Evolutionary conservation across 2,888 invertebrate genomes (phyloP).

Genomic region (Sesia bembeciformis): DNA sequence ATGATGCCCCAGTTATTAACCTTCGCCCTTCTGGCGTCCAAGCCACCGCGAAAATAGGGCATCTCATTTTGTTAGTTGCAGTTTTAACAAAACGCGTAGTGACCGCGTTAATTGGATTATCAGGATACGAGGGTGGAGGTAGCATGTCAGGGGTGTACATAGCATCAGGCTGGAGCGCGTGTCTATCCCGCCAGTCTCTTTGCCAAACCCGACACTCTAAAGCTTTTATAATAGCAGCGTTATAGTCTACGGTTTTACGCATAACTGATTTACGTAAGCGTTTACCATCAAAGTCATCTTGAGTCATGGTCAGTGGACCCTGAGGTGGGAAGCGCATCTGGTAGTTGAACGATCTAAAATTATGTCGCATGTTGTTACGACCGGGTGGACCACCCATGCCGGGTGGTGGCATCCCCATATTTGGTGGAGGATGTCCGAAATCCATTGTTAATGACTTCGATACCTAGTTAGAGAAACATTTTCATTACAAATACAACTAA

Average conservation of each 20-base stretch:
- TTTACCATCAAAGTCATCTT: constrained; percentile 96
- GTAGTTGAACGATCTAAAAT: constrained; percentile 64
- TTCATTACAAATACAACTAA: constrained; percentile 20
- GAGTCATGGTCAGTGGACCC: constrained; percentile 80
- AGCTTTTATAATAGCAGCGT: constrained; percentile 93
- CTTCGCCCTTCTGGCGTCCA: constrained; percentile 99
- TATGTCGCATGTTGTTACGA: constrained; percentile 65
- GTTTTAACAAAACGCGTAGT: constrained; percentile 97
- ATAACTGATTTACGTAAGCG: constrained; percentile 95
- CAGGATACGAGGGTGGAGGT: constrained; percentile 94
- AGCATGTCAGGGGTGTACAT: constrained; percentile 95
- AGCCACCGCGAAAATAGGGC: constrained; percentile 98
- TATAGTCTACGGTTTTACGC: constrained; percentile 98
- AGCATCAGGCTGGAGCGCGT: constrained; percentile 94
- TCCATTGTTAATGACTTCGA: constrained; percentile 61
- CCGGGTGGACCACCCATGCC: constrained; percentile 35
- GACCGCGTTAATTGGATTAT: constrained; percentile 97
- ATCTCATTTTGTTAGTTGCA: constrained; percentile 99
- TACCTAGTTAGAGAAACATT: constrained; percentile 64
- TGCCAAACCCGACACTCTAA: constrained; percentile 97
- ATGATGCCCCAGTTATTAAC: constrained; percentile 98
- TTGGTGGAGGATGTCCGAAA: constrained; percentile 65
- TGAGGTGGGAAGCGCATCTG: constrained; percentile 69
- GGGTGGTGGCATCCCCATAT: constrained; percentile 60
- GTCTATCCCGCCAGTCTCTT: constrained; percentile 90